Evolutionary conservation across 2,888 invertebrate species (phyloP), one percentile per base, ranked within the genome.

Genomic region (Amphipoea oculea): DNA sequence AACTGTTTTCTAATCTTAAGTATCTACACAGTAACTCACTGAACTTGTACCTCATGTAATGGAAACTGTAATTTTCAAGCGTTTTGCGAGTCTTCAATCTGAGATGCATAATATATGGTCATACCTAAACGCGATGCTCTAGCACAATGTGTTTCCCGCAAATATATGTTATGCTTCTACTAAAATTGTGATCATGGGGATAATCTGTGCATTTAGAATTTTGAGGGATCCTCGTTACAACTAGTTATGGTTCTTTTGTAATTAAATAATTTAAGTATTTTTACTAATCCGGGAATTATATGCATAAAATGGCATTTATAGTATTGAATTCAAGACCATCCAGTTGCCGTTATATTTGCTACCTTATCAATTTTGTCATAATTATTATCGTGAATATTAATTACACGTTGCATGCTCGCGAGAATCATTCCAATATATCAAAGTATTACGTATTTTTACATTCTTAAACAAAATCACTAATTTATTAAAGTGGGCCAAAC

Each of bases 1-100:
- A 62, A 76, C 20, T 62, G 63, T 82, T 79, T 60, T 69, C 29
- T 79, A 71, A 71, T 79, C 9, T 42, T 73, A 62, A 48, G 36
- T 62, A 70, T 57, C 17, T 36, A 60, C 45, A 76, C 20, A 68
- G 54, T 62, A 72, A 62, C 42, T 81, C 51, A 81, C 40, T 4
- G 12, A 84, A 65, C 2, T 36, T 73, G 69, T 62, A 45, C n/a
- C 17, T 20, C 66, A 54, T 63, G 12, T 79, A 29, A 42, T 45
- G 14, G n/a, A 62, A 51, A 36, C 40, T 23, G 29, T 80, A 51
- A 17, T 65, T 48, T 72, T 29, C 40, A 67, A 62, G 7, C 3
- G 82, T 29, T 54, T 48, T 36, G n/a, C 23, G 2, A 1, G n/a
- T 48, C 2, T 57, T 71, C 17, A 79, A 65, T 48, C 23, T n/a